Conservation (phyloP, 64 coral and sea anemone species). For the Montipora cactus region DNA sequence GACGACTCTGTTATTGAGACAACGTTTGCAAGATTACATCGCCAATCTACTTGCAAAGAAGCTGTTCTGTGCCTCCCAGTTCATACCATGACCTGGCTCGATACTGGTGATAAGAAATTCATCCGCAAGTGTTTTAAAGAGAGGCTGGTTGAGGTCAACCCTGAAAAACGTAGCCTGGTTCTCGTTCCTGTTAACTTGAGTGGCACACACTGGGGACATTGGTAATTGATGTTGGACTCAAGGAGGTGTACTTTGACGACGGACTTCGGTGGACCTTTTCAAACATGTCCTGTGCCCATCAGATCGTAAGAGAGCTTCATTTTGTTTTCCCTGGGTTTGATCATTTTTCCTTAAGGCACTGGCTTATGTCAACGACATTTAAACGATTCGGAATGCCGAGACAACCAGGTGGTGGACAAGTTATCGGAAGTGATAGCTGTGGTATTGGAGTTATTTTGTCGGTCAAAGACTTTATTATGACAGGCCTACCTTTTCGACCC, state of each 20-base stretch:
- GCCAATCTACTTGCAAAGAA: too few relatives aligned
- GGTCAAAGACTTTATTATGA: slow-evolving; percentile 14
- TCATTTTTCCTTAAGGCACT: background rate
- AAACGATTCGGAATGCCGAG: slow-evolving; percentile 52
- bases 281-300: slow-evolving; percentile 5
- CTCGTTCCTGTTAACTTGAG: slow-evolving; percentile 25
- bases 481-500: background rate
- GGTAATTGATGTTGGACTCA: slow-evolving; percentile 16
- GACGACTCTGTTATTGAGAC: too few relatives aligned
- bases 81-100: slow-evolving; percentile 27
- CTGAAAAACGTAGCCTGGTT: background rate
- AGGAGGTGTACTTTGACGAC: slow-evolving; percentile 29
- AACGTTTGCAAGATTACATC: too few relatives aligned
- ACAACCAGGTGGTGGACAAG: background rate
- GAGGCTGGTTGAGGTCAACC: background rate
- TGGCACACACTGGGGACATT: slow-evolving; percentile 21
- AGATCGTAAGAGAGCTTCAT: background rate
- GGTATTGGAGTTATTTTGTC: slow-evolving; percentile 34
- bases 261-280: slow-evolving; percentile 26
- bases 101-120: slow-evolving; percentile 6
- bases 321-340: background rate
- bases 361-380: slow-evolving; percentile 12
- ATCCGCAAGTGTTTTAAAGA: slow-evolving; percentile 19
- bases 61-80: background rate
- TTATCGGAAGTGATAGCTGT: slow-evolving; percentile 46